Base-by-base conservation (phyloP, 53 echinoderm and acorn worm genomes). In the Patiria pectinifera region DNA sequence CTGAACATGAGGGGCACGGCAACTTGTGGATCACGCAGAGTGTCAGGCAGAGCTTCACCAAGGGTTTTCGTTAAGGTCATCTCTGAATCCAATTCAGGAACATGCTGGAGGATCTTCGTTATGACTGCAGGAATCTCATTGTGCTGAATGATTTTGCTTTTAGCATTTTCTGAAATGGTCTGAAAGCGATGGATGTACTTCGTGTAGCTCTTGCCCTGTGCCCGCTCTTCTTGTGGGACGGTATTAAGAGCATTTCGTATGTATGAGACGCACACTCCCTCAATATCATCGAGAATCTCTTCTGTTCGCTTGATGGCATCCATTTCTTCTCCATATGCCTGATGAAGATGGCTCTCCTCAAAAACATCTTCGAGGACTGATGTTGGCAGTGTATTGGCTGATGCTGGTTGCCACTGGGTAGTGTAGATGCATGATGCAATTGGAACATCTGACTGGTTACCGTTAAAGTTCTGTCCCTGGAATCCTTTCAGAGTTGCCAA, bases 1-100 rank as follows among this genome's bases (percentile, higher is more conserved):
- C 91, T 92, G 82, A 98, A 98, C 83, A 98, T 87, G 48, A 95
- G 86, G 3, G 96, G 93, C 87, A 98, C 95, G 53, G 96, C 98
- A 76, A 94, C 91, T 59, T 93, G 95, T 21, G 98, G 98, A 46
- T 98, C 95, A 74, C 93, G 78, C n/a, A 98, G 86, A 26, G 98
- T 98, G 62, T 92, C 92, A 18, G 98, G 95, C 62, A 98, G 87
- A 70, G 92, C 94, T 23, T 96, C 98, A n/a, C 98, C 98, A 7
- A 98, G 94, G 63, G 85, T 94, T 90, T 92, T 95, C 14, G 94
- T 92, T 93, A 98, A 90, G 76, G 87, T 94, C 60, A 96, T 69
- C 86, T 98, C 98, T 77, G 94, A 93, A 59, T 93, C 94, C 15
- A 96, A 61, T 62, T 96, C 98, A 24, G 98, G 98, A 53, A 95